Evolutionary conservation across 35 echinoderm and acorn worm genomes (phyloP), one percentile per base, ranked within the genome.

Genomic region (Apostichopus japonicus): DNA sequence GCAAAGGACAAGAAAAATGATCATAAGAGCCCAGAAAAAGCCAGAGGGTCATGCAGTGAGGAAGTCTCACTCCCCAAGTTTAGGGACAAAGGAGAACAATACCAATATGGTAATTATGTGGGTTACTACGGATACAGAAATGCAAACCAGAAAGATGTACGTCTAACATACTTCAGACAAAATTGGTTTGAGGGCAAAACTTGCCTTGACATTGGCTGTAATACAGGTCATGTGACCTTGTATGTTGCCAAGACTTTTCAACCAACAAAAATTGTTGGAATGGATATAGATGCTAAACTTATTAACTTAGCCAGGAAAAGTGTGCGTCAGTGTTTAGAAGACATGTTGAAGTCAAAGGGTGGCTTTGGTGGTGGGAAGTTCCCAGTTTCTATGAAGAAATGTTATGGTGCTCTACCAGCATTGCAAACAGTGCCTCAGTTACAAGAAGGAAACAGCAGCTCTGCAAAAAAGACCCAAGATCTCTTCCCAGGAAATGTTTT

Each of bases 61-160:
- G 22, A 79, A 61, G 79, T 83, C 25, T 72, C 81, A 87, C 25
- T 88, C 58, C 96, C 94, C 1, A 99, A 99, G 76, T 96, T 96
- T 65, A 91, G 79, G 78, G 93, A 96, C 62, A 92, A 96, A 65
- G 90, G 92, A 23, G 93, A 93, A 75, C 93, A 95, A 84, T 99
- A 96, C 63, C 95, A 95, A 82, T 99, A 96, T 96, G 97, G 97
- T 78, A 99, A 99, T 86, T 99, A 99, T 44, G 72, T 92, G 14
- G 93, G 95, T 61, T 99, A 99, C 90, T 99, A 99, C 84, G 97
- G 97, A 62, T 96, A 99, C 93, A 83, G 97, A 79, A 99, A 94
- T 77, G 86, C 93, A 21, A 89, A 99, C 55, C 84, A 94, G 44
- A 91, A 95, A 79, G 97, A 99, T 77, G 84, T 83, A 1, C 83